Evolutionary conservation across 2,888 invertebrate species (phyloP), one percentile per base, ranked within the genome.

Genomic region (Xylocampa areola): DNA sequence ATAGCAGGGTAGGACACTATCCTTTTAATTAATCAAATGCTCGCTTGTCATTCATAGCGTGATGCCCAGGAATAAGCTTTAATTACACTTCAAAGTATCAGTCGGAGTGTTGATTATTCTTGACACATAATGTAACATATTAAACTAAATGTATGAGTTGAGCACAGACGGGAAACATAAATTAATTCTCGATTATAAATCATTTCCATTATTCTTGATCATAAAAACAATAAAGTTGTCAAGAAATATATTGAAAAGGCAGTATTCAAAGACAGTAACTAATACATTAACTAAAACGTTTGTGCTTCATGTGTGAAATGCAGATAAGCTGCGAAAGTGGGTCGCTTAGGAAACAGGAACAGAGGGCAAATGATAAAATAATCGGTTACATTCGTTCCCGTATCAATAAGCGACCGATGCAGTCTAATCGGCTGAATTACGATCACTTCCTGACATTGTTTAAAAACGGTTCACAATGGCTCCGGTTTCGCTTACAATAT

Each of bases 381-480:
- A 74, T 79, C 66, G 65, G 52, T 52, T 51, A 50, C 63, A 50
- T 51, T 57, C 59, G 55, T 67, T 68, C 75, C 75, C 68, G 58
- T 71, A 72, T 65, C 75, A 80, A 78, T 76, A 70, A 70, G 43
- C 68, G 69, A 47, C 57, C 66, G 72, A 68, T 70, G 71, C 77
- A 71, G 68, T 63, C 74, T 79, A 78, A 81, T 82, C 79, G 79
- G 67, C 79, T 69, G 76, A 84, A 84, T 81, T 64, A 79, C 77
- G 74, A 79, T 81, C 67, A 72, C 81, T 85, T 89, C 89, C 88
- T 85, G 80, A 73, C 81, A 81, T 86, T 87, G 86, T 88, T 84
- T 78, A 55, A 79, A 77, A 78, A 77, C 79, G n/a, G 65, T 80
- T 73, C 77, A 77, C 81, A 82, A 73, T 66, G 69, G 68, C 58